Base-by-base conservation (phyloP, 2,113 vertebrate genomes). In the Dasyurus viverrinus region DNA sequence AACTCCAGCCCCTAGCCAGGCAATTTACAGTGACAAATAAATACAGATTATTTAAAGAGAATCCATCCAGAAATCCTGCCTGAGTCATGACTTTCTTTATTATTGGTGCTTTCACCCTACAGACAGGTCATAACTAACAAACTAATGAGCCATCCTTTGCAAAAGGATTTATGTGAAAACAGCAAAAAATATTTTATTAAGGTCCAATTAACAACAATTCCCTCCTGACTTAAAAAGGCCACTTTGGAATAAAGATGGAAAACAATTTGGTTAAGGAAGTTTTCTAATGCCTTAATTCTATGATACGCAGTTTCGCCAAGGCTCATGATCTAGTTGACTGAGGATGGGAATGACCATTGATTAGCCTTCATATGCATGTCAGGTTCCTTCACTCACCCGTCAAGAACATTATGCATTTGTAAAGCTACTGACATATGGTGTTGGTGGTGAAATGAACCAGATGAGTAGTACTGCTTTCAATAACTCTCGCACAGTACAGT, bases 111-210 rank as follows among this genome's bases (percentile, higher is more conserved):
- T 94, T 95, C 68, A 92, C 89, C 25, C 57, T 55, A 68, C 19
- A 91, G 84, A 92, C 19, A 60, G 42, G 68, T 89, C 48, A 96
- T 96, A 60, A 94, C 26, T 89, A 97, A 91, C 60, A n/a, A 96
- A 84, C 60, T 91, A 95, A 96, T 90, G 54, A 96, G 89, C 54
- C 93, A 57, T 94, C 95, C 52, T 97, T 95, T 93, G 48, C 0
- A 84, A 30, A 57, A 90, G 36, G n/a, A 42, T 94, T 96, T 93
- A 89, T 93, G 50, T 36, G 42, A 24, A 93, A 89, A 22, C 16
- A 91, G 36, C 12, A 92, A 93, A 92, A 8, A 54, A 90, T 26
- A 54, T 54, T 23, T 23, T 96, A 46, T 54, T 91, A 95, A 92
- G n/a, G 96, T 47, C 93, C 52, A 54, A 30, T 93, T 53, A 24